phyloP scores from a whole-genome alignment of 1,140 invertebrate genomes.

The Meloidogyne chitwoodi region DNA sequence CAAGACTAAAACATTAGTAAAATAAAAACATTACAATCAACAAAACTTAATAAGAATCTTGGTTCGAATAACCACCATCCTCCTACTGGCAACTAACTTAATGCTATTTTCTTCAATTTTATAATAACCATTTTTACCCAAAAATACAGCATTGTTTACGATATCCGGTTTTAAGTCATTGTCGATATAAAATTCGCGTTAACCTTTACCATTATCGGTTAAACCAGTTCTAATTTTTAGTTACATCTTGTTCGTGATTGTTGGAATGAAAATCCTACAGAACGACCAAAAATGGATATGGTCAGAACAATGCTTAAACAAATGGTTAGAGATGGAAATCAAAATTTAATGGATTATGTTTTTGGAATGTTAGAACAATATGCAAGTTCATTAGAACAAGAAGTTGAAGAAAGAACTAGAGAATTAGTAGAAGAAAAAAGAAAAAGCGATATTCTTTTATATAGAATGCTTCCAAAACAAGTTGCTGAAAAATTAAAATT shows the following conservation, averaged over 20 bases:
- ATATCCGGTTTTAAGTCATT: too few species aligned
- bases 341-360: conserved; percentile 82
- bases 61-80: too few species aligned
- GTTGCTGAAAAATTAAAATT: conserved; percentile 70
- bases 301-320: conserved; percentile 64
- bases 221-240: background rate
- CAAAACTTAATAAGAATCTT: too few species aligned
- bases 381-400: conserved; percentile 73
- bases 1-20: too few species aligned
- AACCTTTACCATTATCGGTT: too few species aligned
- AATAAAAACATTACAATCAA: too few species aligned
- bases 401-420: conserved; percentile 86
- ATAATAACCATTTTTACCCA: too few species aligned
- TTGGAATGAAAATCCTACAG: conserved; percentile 76
- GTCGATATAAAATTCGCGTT: too few species aligned
- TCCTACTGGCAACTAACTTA: too few species aligned
- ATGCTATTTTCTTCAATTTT: too few species aligned
- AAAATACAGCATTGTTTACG: too few species aligned
- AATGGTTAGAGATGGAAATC: conserved; percentile 63
- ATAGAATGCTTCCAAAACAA: conserved; percentile 82
- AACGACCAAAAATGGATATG: conserved; percentile 79
- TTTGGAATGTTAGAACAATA: conserved; percentile 80
- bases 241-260: conserved; percentile 51
- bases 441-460: conserved; percentile 81
- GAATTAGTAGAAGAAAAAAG: conserved; percentile 89